Evolutionary conservation across 2,113 vertebrate genomes (phyloP).

Genomic region (Cranoglanis bouderius): DNA sequence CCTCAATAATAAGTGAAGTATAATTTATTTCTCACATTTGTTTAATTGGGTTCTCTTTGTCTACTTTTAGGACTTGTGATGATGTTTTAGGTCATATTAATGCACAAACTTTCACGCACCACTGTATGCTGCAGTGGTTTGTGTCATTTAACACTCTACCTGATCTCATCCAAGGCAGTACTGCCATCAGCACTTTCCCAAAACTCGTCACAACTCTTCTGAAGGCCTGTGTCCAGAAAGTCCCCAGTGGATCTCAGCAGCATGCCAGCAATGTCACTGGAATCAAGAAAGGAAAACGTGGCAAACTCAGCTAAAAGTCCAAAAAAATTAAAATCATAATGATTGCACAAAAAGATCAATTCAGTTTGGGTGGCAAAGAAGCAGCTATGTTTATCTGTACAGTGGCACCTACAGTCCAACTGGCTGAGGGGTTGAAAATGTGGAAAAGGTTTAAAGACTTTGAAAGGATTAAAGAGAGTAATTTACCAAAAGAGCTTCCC

Average conservation of each 20-base stretch:
- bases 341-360: neutral
- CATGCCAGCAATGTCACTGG: conserved; percentile 95
- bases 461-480: neutral
- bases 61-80: too few species aligned
- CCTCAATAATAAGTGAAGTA: too few species aligned
- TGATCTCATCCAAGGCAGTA: conserved; percentile 91
- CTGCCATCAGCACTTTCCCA: conserved; percentile 91
- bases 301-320: neutral
- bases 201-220: conserved; percentile 89
- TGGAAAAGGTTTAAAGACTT: neutral
- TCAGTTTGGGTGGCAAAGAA: neutral
- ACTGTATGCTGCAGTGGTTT: neutral
- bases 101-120: too few species aligned
- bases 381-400: neutral
- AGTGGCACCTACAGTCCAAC: neutral
- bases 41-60: too few species aligned
- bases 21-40: too few species aligned
- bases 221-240: conserved; percentile 88
- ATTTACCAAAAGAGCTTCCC: conserved; percentile 93
- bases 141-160: conserved; percentile 66
- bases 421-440: neutral
- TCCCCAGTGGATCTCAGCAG: conserved; percentile 94
- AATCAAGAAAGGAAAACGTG: conserved; percentile 12
- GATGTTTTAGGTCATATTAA: too few species aligned
- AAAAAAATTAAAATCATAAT: neutral